Base-by-base conservation (phyloP, 2,797 vertebrate species). In the Euthynnus affinis region DNA sequence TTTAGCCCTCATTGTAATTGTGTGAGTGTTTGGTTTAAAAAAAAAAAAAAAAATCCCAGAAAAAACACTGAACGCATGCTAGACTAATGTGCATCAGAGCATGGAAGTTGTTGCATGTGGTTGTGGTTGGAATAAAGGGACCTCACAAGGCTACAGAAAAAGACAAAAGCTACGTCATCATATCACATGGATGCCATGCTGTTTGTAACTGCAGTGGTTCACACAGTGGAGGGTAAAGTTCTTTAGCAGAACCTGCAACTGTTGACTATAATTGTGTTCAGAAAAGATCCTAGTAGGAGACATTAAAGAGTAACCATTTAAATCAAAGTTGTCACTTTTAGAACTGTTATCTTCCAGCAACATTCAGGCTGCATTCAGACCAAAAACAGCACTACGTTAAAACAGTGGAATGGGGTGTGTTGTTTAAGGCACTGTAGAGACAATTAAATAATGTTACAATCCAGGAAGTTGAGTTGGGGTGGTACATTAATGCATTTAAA, bases 71-170 rank as follows among this genome's bases (percentile, higher is more conserved):
- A 84, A 76, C 18, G 90, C 92, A 94, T 94, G 92, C 87, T 76
- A 66, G 79, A 87, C 74, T 84, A 81, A 89, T 89, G 87, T 94
- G 89, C 88, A 94, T 92, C 86, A 86, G 83, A 91, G 93, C 93
- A 92, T 94, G 92, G 80, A 74, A 83, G 80, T 20, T 68, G 68
- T 78, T 92, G 93, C 93, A 93, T 94, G 92, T 53, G 60, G 69
- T 62, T 81, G 59, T 82, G 61, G 44, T 40, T 57, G 74, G 64
- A 74, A 55, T 84, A 74, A 62, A 69, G 52, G 10, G 58, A 69
- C 48, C 40, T 25, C 72, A 71, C 42, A 9, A 53, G 22, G 13
- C 15, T 23, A 52, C 44, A 64, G 40, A n/a, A 37, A 61, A 44
- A 56, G 56, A 32, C 25, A 66, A 25, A 48, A 58, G 37, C 25